A percentile compares a stretch with the other conserved stretches of the same genome.
Conservation (phyloP, 2,113 vertebrate species). For the Corythaeola cristata region DNA sequence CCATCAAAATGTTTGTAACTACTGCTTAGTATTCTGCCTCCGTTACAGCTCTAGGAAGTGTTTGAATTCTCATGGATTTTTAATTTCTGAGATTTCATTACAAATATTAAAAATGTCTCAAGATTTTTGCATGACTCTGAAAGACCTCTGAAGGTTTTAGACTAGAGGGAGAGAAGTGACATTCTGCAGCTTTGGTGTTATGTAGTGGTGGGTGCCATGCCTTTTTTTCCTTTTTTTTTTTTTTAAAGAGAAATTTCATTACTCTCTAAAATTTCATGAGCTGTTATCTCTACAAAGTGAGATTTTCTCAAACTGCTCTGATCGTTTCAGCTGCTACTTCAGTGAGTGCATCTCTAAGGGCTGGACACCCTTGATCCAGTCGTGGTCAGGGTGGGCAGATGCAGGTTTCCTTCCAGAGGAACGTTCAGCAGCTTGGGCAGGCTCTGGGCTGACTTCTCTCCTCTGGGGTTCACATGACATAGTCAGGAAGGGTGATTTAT, state of each 20-base stretch:
- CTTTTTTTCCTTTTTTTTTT: not conserved
- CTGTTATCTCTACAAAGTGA: not conserved
- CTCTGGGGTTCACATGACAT: not conserved
- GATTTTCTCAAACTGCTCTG: not conserved
- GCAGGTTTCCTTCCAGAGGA: not conserved
- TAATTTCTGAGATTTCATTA: not conserved
- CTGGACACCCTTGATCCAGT: not conserved
- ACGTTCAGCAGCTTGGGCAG: not conserved
- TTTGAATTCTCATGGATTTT: not conserved
- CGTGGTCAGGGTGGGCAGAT: accelerated
- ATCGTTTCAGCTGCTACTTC: not conserved
- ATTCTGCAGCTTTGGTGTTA: not conserved
- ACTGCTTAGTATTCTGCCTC: not conserved
- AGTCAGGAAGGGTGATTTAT: not conserved
- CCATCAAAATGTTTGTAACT: not conserved
- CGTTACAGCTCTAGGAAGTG: not conserved
- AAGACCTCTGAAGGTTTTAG: not conserved
- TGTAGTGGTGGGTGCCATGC: not conserved
- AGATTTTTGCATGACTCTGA: not conserved
- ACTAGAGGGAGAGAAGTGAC: not conserved
- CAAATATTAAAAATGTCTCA: not conserved
- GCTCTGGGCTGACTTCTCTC: not conserved
- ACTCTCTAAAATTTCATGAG: not conserved
- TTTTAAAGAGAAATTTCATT: not conserved
- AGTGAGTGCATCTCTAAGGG: not conserved